Evolutionary conservation across 2,797 vertebrate genomes (phyloP).

Genomic region (Acrocephalus scirpaceus): DNA sequence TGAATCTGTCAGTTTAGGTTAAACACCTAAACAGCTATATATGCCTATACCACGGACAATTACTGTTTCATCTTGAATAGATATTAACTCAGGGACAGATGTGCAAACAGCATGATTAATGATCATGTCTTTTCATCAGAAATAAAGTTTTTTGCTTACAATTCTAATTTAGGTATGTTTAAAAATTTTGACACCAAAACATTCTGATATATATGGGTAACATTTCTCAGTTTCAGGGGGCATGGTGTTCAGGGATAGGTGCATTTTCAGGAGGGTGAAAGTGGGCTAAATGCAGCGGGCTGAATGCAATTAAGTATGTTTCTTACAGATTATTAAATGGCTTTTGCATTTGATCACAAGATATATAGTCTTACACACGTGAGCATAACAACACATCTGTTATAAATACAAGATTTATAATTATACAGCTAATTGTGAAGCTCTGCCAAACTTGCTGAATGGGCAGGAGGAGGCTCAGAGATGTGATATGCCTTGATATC

Average conservation of each 20-base stretch:
- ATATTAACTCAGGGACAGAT: background rate
- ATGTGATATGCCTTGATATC: background rate
- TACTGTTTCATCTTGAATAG: background rate
- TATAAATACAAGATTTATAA: background rate
- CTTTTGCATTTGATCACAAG: background rate
- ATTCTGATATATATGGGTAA: background rate
- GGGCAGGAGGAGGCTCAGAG: background rate
- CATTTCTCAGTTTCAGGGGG: background rate
- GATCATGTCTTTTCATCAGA: background rate
- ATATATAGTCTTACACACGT: background rate
- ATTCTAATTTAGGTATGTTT: background rate
- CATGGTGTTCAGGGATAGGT: background rate
- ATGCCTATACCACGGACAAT: background rate
- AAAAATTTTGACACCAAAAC: background rate
- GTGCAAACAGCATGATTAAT: background rate
- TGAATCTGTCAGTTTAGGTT: background rate
- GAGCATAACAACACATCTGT: background rate
- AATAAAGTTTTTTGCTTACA: background rate
- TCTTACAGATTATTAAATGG: background rate
- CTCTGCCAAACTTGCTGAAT: background rate
- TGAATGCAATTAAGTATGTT: background rate
- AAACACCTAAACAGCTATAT: background rate
- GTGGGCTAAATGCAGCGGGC: background rate
- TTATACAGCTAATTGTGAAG: background rate
- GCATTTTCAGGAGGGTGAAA: background rate